Base-by-base conservation (phyloP, 2,888 invertebrate species). In the Aproaerema taeniolella region DNA sequence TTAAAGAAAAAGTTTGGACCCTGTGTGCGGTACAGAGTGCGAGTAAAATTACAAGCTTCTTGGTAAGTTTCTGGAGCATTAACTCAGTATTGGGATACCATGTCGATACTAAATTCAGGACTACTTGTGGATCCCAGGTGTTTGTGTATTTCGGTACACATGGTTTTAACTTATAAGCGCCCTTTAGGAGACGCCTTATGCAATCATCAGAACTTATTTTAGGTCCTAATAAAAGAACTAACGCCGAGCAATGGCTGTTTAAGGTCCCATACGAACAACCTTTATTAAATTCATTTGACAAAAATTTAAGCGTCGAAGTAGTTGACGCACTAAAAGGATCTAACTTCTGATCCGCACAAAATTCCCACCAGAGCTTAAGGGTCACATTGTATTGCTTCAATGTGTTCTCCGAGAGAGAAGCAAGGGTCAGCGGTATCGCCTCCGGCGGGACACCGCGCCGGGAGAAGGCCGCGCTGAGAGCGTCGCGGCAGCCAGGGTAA, bases 401-500 rank as follows among this genome's bases (percentile, higher is more conserved):
- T 1, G 38, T 38, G 16, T 15, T 38, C 1, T 38, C 12, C 0
- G 38, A 20, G 1, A 38, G 11, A 6, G 38, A 38, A 2, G 38
- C 31, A 1, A 31, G 5, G 25, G 31, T 31, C 1, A 38, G 11
- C 9, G 31, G 24, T 20, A 30, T 10, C 9, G 38, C 26, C 10
- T 10, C 20, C 4, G 20, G 2, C 7, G 38, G 29, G 11, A 11
- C 20, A 11, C 16, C 20, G 2, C 20, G 12, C 4, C 29, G 29
- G 1, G 32, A 4, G 15, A 17, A 32, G n/a, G 32, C 32, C 11
- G 20, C 20, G n/a, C 32, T 8, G 17, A 32, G 3, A 32, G 32
- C 20, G 1, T 10, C 11, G 32, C 32, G 13, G 32, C 32, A 16
- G 24, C 33, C 34, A 34, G 34, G 24, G 35, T 35, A 35, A 32